Percentiles rank a stretch among this genome's conserved stretches.
phyloP scores from a whole-genome alignment of 2,113 vertebrate genomes.

The Felis chaus region DNA sequence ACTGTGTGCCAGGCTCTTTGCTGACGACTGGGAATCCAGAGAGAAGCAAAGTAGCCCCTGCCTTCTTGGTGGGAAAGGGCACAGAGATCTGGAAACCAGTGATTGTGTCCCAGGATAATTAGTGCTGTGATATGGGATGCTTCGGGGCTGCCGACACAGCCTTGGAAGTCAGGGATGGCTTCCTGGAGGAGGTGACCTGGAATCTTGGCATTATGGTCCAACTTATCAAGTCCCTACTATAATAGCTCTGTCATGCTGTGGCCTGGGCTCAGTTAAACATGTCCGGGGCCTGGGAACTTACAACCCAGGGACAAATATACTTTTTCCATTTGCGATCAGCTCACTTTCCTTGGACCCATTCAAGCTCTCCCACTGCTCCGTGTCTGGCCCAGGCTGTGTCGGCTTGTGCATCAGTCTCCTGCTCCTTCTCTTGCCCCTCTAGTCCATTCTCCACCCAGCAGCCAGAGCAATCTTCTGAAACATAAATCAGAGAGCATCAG shows the following conservation, averaged over 20 bases:
- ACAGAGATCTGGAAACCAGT: not conserved
- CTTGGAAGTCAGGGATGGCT: not conserved
- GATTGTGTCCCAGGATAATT: not conserved
- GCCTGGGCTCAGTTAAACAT: not conserved
- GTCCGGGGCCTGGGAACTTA: not conserved
- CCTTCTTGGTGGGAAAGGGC: not conserved
- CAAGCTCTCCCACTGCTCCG: not conserved
- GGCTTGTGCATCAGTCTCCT: not conserved
- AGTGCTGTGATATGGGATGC: not conserved
- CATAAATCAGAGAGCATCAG: conserved; percentile 74
- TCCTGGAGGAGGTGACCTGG: conserved; percentile 25
- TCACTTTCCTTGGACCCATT: not conserved
- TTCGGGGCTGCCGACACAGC: not conserved
- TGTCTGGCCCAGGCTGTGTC: not conserved
- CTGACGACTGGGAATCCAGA: not conserved
- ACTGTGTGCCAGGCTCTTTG: not conserved
- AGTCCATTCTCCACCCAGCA: conserved; percentile 5
- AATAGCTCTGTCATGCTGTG: not conserved
- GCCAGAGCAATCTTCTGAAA: conserved; percentile 63
- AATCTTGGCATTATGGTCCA: not conserved
- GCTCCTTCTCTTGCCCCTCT: not conserved
- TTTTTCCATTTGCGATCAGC: not conserved
- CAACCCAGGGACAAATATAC: not conserved
- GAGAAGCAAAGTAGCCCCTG: not conserved
- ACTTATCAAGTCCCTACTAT: not conserved